A percentile compares a stretch with the other conserved stretches of the same genome.
These are phyloP conservation scores for Bothrops jararaca DNA, from an alignment of 2,113 vertebrate species.

Conservation along the genomic window DNA sequence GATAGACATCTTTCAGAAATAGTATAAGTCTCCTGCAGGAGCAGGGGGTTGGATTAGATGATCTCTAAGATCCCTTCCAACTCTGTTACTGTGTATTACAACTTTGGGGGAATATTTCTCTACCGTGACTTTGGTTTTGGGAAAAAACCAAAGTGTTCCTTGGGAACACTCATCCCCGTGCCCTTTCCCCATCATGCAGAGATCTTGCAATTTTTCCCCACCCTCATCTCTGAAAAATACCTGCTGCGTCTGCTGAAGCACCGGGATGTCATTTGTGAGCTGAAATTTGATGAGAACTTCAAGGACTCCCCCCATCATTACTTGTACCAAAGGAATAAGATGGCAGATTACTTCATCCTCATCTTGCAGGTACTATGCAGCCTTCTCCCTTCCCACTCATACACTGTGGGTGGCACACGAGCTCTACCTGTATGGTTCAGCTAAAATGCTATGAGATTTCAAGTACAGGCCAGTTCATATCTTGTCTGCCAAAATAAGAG, in stretches of 20 bases:
- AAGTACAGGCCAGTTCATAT: not conserved
- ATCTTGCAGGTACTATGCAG: constrained; percentile 51
- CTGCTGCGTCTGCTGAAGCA: constrained; percentile 87
- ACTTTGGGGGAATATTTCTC: not conserved
- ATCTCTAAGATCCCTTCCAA: not conserved
- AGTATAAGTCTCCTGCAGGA: not conserved
- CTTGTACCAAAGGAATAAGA: constrained; percentile 83
- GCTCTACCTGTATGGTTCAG: not conserved
- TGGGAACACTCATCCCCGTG: not conserved
- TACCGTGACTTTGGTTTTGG: not conserved
- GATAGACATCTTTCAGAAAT: no score
- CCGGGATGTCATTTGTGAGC: constrained; percentile 89
- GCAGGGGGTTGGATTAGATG: not conserved
- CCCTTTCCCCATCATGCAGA: constrained; percentile 64
- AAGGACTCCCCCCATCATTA: constrained; percentile 76
- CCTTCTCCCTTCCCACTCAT: not conserved
- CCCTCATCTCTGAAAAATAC: constrained; percentile 86
- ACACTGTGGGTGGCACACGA: not conserved
- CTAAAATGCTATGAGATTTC: not conserved
- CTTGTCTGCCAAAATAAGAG: not conserved
- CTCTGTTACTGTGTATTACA: not conserved
- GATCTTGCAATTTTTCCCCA: constrained; percentile 82
- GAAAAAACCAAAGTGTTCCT: not conserved
- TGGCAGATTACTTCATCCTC: constrained; percentile 83
- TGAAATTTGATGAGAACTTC: constrained; percentile 85